These are phyloP conservation scores for Leptopilina syphax DNA, from an alignment of 2,888 invertebrate genomes.

Conservation along the genomic window DNA sequence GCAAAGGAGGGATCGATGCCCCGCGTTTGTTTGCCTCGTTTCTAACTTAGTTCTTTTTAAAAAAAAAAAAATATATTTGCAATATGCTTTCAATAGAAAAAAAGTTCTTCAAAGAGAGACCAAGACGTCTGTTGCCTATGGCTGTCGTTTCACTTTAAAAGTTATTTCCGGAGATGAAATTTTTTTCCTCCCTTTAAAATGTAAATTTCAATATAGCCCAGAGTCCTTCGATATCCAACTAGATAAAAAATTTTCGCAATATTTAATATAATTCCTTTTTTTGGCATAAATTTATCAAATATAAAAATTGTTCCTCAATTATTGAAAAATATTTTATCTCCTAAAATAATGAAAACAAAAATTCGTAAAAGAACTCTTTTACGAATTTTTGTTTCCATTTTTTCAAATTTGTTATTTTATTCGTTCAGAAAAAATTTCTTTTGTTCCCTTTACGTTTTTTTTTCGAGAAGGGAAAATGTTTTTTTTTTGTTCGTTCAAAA, in stretches of 20 bases:
- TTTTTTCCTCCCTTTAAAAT: neutral
- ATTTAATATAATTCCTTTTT: slow-evolving; percentile 1
- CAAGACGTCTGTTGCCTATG: neutral
- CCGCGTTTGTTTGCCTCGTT: slow-evolving; percentile 51
- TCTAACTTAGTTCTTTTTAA: slow-evolving; percentile 42
- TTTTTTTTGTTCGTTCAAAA: too few relatives aligned
- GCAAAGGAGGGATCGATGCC: slow-evolving; percentile 62
- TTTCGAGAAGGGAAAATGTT: too few relatives aligned
- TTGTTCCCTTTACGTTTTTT: too few relatives aligned
- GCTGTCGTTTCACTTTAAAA: slow-evolving; percentile 3
- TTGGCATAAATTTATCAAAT: too few relatives aligned
- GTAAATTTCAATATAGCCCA: neutral
- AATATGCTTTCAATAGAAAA: slow-evolving; percentile 30
- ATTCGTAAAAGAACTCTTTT: too few relatives aligned
- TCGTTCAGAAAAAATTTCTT: too few relatives aligned
- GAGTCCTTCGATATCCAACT: neutral
- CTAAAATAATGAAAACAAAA: too few relatives aligned
- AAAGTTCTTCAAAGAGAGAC: slow-evolving; percentile 1
- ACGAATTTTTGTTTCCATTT: too few relatives aligned
- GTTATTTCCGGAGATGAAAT: neutral
- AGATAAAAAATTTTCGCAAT: neutral
- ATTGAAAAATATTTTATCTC: too few relatives aligned
- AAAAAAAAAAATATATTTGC: slow-evolving; percentile 34
- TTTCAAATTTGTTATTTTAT: too few relatives aligned
- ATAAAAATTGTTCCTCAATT: too few relatives aligned